Evolutionary conservation across 2,888 invertebrate species (phyloP).

Genomic region (Trichopoda pennipes): DNA sequence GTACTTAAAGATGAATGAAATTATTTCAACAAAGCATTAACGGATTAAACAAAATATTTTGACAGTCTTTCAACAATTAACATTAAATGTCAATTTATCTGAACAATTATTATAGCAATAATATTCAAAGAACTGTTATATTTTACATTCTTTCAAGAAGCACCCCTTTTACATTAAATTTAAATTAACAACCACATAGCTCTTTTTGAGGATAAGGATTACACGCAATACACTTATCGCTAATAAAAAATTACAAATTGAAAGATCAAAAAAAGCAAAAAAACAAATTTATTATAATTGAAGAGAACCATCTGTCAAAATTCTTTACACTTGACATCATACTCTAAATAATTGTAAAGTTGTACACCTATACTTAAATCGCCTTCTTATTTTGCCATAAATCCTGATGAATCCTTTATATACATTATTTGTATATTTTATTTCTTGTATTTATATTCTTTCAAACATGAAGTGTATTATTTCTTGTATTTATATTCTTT

Average conservation of each 20-base stretch:
- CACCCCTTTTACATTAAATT: constrained; percentile 69
- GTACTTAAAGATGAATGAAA: background rate
- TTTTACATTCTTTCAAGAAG: constrained; percentile 26
- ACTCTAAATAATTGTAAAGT: constrained; percentile 36
- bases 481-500: constrained; percentile 38
- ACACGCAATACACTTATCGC: constrained; percentile 73
- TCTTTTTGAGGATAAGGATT: constrained; percentile 71
- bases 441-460: constrained; percentile 52
- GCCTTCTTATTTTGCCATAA: constrained; percentile 52
- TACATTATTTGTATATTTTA: constrained; percentile 65
- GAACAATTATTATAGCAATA: constrained; percentile 69
- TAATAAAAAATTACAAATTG: constrained; percentile 72
- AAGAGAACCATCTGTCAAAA: constrained; percentile 80
- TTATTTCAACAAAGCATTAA: constrained; percentile 34
- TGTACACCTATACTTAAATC: constrained; percentile 48
- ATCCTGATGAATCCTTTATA: constrained; percentile 65
- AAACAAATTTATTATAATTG: constrained; percentile 69
- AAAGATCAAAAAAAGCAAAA: constrained; percentile 75
- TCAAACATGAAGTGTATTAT: constrained; percentile 58
- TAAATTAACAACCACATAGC: constrained; percentile 72
- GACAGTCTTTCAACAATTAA: constrained; percentile 74
- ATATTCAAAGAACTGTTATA: constrained; percentile 46
- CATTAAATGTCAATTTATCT: constrained; percentile 71
- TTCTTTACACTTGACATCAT: constrained; percentile 73
- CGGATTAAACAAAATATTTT: constrained; percentile 75